Evolutionary conservation across 23 tunicate genomes (phyloP).

Genomic region (Halocynthia aurantium): DNA sequence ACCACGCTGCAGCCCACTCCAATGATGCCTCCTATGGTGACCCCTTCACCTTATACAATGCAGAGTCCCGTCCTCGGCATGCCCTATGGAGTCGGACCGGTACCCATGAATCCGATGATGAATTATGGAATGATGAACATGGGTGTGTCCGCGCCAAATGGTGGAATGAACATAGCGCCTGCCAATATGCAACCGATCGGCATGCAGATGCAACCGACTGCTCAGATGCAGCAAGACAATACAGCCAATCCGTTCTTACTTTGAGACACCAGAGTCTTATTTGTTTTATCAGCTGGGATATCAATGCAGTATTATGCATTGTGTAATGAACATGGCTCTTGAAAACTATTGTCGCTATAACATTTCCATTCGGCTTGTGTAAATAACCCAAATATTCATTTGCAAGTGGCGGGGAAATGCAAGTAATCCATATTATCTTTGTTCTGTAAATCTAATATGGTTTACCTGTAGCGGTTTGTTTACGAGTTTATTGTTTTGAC

Average conservation of each 20-base stretch:
- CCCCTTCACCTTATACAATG: not conserved
- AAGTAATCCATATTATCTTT: no score
- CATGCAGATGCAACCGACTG: conserved; percentile 4
- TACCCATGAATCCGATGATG: not conserved
- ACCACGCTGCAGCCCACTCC: not conserved
- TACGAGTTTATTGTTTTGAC: no score
- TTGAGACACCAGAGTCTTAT: not conserved
- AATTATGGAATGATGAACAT: not conserved
- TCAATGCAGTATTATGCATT: no score
- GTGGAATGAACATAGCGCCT: not conserved
- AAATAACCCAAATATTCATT: no score
- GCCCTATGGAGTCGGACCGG: not conserved
- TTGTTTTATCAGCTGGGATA: not conserved
- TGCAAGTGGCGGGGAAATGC: no score
- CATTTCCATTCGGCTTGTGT: no score
- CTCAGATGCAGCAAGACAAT: not conserved
- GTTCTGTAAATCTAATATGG: no score
- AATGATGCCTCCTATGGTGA: conserved; percentile 2
- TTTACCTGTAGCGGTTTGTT: no score
- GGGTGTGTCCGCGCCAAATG: not conserved
- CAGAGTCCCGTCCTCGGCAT: not conserved
- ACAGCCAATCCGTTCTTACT: conserved; percentile 7
- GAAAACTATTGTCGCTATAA: no score
- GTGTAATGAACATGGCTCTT: no score
- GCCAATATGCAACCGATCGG: conserved; percentile 6